Percentiles rank a stretch among this genome's conserved stretches.
These are phyloP conservation scores for Ophonus ardosiacus DNA, from an alignment of 2,888 invertebrate species.

Conservation along the genomic window DNA sequence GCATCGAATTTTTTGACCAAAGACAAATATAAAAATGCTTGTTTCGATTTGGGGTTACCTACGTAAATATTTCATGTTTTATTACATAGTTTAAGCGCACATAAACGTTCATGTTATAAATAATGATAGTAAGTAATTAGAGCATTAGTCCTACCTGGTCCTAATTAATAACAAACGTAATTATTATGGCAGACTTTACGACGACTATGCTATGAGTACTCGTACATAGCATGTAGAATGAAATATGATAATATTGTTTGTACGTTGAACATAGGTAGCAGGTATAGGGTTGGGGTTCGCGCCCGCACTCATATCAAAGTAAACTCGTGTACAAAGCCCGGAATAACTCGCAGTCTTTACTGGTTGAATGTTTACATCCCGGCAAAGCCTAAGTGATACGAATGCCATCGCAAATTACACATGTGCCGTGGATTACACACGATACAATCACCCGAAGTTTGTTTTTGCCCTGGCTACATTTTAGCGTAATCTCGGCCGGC, in stretches of 20 bases:
- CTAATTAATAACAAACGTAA: slow-evolving; percentile 35
- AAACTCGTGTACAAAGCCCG: slow-evolving; percentile 1
- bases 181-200: background rate
- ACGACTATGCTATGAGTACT: background rate
- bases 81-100: slow-evolving; percentile 9
- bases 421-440: slow-evolving; percentile 20
- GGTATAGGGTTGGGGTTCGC: background rate
- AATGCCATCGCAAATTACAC: slow-evolving; percentile 52
- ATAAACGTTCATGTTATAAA: slow-evolving; percentile 13
- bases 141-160: slow-evolving; percentile 9
- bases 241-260: slow-evolving; percentile 42
- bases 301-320: slow-evolving; percentile 2
- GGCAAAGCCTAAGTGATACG: slow-evolving; percentile 44
- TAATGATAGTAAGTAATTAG: slow-evolving; percentile 29
- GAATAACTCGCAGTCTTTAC: slow-evolving; percentile 20
- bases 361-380: slow-evolving; percentile 13
- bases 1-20: too few relatives aligned
- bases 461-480: slow-evolving; percentile 46
- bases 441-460: slow-evolving; percentile 46
- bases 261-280: background rate
- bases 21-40: too few relatives aligned
- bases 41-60: too few relatives aligned
- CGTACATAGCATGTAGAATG: background rate
- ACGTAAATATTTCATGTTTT: background rate
- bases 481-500: slow-evolving; percentile 16